Evolutionary conservation across 1,140 invertebrate genomes (phyloP).

Genomic region (Drosophila subpulchrella): DNA sequence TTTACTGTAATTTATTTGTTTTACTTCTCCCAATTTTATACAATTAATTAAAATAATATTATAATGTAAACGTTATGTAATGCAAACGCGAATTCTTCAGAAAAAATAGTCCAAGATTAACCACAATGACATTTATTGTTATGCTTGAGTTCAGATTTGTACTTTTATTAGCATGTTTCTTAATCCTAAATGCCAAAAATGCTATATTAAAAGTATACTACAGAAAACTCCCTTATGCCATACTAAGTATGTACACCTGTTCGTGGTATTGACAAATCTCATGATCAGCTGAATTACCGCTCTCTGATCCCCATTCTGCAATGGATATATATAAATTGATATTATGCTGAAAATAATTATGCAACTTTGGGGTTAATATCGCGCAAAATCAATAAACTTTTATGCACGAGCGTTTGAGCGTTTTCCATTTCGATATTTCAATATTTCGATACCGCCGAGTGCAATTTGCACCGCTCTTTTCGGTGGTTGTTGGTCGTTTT

Average conservation of each 20-base stretch:
- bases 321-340: slow-evolving; percentile 62
- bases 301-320: slow-evolving; percentile 45
- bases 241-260: slow-evolving; percentile 7
- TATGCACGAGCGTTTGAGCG: slow-evolving; percentile 59
- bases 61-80: no score
- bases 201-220: no score
- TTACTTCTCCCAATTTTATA: no score
- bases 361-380: slow-evolving; percentile 61
- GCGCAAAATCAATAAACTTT: slow-evolving; percentile 79
- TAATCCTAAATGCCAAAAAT: no score
- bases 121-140: no score
- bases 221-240: no score
- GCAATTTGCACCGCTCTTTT: slow-evolving; percentile 68
- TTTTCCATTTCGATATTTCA: slow-evolving; percentile 72
- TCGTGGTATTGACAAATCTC: slow-evolving; percentile 34
- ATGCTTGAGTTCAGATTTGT: no score
- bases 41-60: no score
- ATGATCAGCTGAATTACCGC: slow-evolving; percentile 18
- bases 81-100: no score
- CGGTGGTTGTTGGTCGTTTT: not conserved
- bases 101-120: not conserved
- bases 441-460: slow-evolving; percentile 35
- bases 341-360: slow-evolving; percentile 67
- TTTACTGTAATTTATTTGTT: no score
- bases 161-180: no score